phyloP scores from a whole-genome alignment of 2,797 vertebrate genomes.

The Champsocephalus gunnari region DNA sequence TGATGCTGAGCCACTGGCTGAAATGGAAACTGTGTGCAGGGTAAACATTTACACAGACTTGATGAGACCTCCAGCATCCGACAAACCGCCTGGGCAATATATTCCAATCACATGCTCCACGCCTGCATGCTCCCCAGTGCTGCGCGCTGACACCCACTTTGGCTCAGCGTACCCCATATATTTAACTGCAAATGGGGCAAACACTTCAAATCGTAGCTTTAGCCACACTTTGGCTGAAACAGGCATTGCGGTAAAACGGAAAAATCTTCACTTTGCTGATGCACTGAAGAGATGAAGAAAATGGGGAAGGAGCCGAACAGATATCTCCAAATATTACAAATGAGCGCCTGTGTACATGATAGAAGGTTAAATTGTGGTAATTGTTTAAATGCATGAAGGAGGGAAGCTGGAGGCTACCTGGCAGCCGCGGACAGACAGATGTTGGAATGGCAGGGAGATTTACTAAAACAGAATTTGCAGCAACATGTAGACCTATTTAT shows the following conservation, averaged over 20 bases:
- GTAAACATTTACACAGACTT: slow-evolving; percentile 83
- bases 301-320: background rate
- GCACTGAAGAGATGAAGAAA: slow-evolving; percentile 32
- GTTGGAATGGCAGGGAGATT: slow-evolving; percentile 56
- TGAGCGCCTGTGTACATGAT: slow-evolving; percentile 42
- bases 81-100: slow-evolving; percentile 61
- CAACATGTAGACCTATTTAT: slow-evolving; percentile 54
- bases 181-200: slow-evolving; percentile 68
- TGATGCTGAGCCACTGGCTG: slow-evolving; percentile 60
- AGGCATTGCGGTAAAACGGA: slow-evolving; percentile 41
- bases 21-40: slow-evolving; percentile 77
- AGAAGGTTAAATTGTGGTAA: slow-evolving; percentile 73
- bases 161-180: slow-evolving; percentile 57
- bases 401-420: slow-evolving; percentile 65
- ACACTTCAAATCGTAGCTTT: slow-evolving; percentile 51
- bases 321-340: slow-evolving; percentile 7
- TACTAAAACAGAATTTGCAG: slow-evolving; percentile 51
- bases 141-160: slow-evolving; percentile 55
- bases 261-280: slow-evolving; percentile 47
- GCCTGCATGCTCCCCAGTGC: slow-evolving; percentile 51
- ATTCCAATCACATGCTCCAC: slow-evolving; percentile 76
- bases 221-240: slow-evolving; percentile 41
- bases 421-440: slow-evolving; percentile 58
- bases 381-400: slow-evolving; percentile 74
- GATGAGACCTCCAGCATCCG: slow-evolving; percentile 75